These are phyloP conservation scores for Echiichthys vipera DNA, from an alignment of 2,797 vertebrate species.

Conservation along the genomic window DNA sequence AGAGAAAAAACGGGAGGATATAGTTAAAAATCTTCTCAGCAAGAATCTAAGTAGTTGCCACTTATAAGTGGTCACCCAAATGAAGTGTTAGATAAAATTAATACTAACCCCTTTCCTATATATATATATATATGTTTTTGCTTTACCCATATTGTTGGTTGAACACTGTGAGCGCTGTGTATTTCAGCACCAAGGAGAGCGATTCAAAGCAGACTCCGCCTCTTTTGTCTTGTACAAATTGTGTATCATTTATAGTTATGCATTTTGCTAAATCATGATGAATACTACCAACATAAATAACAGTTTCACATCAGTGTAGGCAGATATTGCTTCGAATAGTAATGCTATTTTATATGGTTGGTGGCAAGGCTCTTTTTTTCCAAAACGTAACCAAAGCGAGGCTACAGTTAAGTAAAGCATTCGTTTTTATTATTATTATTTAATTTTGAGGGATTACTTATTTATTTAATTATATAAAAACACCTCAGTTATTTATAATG, in stretches of 20 bases:
- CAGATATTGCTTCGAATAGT: neutral
- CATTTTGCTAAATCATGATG: neutral
- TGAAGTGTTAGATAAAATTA: no score
- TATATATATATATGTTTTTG: no score
- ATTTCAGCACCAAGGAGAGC: neutral
- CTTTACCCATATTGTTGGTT: neutral
- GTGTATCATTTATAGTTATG: neutral
- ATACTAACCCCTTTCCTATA: no score
- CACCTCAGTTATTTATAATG: neutral
- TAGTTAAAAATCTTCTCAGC: neutral
- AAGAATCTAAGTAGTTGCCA: no score
- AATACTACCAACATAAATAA: neutral
- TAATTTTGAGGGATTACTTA: neutral
- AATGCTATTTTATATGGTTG: no score
- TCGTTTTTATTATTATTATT: neutral
- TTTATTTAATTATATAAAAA: no score
- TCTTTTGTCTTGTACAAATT: no score
- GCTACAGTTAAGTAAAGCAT: neutral
- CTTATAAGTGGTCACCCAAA: no score
- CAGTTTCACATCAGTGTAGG: neutral
- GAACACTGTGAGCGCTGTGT: fast-evolving
- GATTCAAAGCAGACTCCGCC: neutral
- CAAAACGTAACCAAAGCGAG: neutral
- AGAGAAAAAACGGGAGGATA: no score
- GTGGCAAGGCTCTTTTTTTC: neutral